phyloP scores from a whole-genome alignment of 2,797 vertebrate species.

The Dryobates pubescens region DNA sequence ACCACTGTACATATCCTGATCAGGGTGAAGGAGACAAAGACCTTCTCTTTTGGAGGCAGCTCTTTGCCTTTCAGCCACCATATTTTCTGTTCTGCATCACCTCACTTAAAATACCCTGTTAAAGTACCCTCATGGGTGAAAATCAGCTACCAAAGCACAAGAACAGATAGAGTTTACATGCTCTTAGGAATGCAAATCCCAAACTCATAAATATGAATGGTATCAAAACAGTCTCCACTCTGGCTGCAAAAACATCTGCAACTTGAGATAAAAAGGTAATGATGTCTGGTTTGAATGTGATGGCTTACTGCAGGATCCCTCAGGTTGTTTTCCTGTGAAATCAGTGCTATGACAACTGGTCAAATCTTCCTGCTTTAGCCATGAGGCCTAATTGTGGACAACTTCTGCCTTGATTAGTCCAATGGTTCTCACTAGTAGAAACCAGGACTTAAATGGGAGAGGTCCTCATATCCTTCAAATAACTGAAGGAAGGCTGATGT shows the following conservation, averaged over 20 bases:
- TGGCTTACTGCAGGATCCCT: neutral
- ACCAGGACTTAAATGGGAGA: neutral
- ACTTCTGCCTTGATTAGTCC: neutral
- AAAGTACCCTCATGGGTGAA: neutral
- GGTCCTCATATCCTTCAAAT: neutral
- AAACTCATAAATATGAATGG: neutral
- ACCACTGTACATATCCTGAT: constrained; percentile 80
- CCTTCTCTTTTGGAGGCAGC: neutral
- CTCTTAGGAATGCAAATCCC: neutral
- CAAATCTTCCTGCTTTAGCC: neutral
- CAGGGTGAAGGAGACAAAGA: neutral
- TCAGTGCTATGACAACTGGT: neutral
- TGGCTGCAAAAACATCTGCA: neutral
- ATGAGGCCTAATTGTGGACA: neutral
- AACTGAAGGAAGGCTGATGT: neutral
- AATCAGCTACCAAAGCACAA: neutral
- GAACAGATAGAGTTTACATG: neutral
- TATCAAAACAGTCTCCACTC: neutral
- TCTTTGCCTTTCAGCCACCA: neutral
- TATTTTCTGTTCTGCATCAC: neutral
- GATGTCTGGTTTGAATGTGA: neutral
- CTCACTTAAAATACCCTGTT: neutral
- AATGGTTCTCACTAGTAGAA: neutral
- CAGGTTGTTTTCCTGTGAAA: neutral
- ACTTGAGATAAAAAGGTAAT: neutral